Conservation (phyloP, 2,797 vertebrate genomes). For the Eulemur albifrons region DNA sequence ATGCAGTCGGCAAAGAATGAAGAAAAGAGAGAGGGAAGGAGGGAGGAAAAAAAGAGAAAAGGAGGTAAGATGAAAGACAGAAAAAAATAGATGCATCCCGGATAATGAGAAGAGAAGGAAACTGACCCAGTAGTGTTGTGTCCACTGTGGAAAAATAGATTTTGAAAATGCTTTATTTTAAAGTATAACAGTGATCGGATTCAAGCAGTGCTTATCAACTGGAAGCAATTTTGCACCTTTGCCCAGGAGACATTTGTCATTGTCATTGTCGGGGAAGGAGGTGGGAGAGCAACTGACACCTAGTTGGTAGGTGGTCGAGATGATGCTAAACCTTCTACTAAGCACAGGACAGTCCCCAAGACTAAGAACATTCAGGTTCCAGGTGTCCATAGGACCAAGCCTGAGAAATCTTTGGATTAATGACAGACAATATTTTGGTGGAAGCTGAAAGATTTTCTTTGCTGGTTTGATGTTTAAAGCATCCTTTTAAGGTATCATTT, state of each 20-base stretch:
- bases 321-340: rapidly evolving
- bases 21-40: background rate
- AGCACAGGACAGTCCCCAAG: rapidly evolving
- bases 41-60: no score
- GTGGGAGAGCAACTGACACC: no score
- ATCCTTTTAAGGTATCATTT: background rate
- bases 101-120: background rate
- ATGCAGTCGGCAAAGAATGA: background rate
- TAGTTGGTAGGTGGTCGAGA: rapidly evolving
- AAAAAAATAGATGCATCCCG: background rate
- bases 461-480: background rate
- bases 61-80: background rate
- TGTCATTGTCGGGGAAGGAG: background rate
- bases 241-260: background rate
- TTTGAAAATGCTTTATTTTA: background rate
- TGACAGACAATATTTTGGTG: background rate
- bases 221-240: background rate
- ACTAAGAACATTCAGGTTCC: background rate
- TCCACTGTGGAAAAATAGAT: background rate
- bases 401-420: background rate
- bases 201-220: rapidly evolving
- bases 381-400: background rate
- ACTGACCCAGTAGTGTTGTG: background rate
- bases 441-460: background rate
- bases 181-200: background rate